Conservation (phyloP, 2,888 invertebrate species). For the Athrips mouffetella region DNA sequence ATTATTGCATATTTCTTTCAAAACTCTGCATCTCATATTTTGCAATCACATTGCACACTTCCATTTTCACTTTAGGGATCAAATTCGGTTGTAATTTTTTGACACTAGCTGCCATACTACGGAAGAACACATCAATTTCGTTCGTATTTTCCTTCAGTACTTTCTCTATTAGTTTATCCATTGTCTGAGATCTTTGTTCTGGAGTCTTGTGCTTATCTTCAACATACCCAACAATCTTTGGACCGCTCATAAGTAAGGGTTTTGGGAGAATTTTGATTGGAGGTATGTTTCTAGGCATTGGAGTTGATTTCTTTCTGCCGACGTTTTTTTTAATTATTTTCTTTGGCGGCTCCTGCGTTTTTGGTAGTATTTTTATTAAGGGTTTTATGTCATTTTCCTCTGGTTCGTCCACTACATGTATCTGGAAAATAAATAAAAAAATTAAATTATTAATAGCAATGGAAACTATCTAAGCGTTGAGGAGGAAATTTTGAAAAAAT, state of each 20-base stretch:
- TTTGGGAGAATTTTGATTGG: constrained; percentile 71
- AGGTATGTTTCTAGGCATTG: constrained; percentile 48
- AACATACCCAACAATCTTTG: constrained; percentile 57
- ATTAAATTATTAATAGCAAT: too few relatives aligned
- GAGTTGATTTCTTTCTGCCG: constrained; percentile 56
- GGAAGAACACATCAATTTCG: constrained; percentile 70
- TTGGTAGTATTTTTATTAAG: constrained; percentile 46
- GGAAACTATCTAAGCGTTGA: too few relatives aligned
- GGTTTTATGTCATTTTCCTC: constrained; percentile 35
- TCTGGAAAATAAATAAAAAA: too few relatives aligned
- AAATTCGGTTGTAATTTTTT: constrained; percentile 70
- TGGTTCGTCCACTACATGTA: constrained; percentile 58
- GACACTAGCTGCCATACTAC: constrained; percentile 72
- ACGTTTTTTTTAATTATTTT: constrained; percentile 50
- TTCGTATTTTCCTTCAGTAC: constrained; percentile 68
- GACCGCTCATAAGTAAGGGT: constrained; percentile 56
- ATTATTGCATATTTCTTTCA: constrained; percentile 44
- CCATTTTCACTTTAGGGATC: constrained; percentile 74
- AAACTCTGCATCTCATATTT: constrained; percentile 75
- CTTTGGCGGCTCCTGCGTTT: constrained; percentile 45
- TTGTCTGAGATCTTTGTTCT: constrained; percentile 54
- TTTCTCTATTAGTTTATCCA: constrained; percentile 68
- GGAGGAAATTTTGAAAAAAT: too few relatives aligned
- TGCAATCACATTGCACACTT: constrained; percentile 72
- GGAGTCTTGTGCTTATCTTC: constrained; percentile 56